Conservation (phyloP, 2,888 invertebrate species). For the Ellobium chinense region DNA sequence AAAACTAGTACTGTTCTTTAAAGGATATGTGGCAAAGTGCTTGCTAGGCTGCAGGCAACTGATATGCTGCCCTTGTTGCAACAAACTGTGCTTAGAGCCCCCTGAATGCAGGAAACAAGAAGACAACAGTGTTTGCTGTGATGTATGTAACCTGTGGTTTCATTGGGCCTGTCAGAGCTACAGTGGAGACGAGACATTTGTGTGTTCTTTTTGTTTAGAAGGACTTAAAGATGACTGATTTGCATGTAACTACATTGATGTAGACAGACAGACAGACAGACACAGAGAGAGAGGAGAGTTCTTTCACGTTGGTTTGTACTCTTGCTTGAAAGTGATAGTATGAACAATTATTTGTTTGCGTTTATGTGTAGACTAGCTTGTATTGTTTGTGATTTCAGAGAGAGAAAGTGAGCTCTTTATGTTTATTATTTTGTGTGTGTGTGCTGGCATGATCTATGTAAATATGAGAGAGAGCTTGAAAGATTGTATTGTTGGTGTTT, state of each 20-base stretch:
- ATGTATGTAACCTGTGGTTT: neutral
- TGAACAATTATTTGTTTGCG: too few species aligned
- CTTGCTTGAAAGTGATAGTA: too few species aligned
- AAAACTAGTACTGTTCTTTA: neutral
- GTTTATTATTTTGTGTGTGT: too few species aligned
- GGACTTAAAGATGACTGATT: neutral
- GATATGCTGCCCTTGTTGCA: neutral
- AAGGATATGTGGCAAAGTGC: neutral
- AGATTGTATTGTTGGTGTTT: too few species aligned
- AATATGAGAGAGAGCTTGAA: too few species aligned
- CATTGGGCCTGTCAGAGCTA: constrained; percentile 2
- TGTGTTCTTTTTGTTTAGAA: neutral
- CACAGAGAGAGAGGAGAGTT: neutral
- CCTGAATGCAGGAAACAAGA: neutral
- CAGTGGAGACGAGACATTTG: neutral
- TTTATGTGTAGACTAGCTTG: too few species aligned
- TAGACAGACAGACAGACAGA: neutral
- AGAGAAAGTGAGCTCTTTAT: too few species aligned
- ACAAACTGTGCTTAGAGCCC: neutral
- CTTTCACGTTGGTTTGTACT: too few species aligned
- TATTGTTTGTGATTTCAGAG: too few species aligned
- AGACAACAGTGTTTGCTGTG: neutral
- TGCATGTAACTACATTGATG: neutral
- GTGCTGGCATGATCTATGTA: too few species aligned
- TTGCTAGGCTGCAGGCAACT: neutral